These are phyloP conservation scores for Dendrocincla fuliginosa DNA, from an alignment of 2,797 vertebrate species.

Conservation along the genomic window DNA sequence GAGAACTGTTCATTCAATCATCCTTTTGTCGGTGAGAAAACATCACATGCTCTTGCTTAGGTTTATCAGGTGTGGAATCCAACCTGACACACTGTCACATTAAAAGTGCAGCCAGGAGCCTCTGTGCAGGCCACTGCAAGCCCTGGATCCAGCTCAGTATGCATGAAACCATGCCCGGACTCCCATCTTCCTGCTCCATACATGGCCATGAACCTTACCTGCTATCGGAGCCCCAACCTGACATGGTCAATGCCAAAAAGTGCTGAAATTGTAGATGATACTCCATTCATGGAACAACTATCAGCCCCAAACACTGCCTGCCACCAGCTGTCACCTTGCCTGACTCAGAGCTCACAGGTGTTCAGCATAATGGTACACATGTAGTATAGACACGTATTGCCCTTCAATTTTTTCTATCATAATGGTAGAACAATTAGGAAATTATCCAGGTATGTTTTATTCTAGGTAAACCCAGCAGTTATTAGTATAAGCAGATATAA, in stretches of 20 bases:
- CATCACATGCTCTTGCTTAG: background rate
- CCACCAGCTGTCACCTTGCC: background rate
- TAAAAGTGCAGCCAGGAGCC: rapidly evolving
- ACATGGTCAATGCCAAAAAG: background rate
- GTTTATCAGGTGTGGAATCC: background rate
- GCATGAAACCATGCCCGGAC: background rate
- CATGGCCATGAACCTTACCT: rapidly evolving
- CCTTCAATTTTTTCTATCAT: background rate
- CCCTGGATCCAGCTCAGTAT: background rate
- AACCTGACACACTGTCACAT: rapidly evolving
- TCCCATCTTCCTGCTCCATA: background rate
- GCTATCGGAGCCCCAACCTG: background rate
- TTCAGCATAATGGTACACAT: background rate
- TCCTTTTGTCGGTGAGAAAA: background rate
- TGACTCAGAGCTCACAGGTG: background rate
- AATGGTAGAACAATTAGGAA: background rate
- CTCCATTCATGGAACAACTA: background rate
- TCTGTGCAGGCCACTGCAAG: background rate
- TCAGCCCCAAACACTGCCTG: background rate
- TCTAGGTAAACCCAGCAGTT: background rate
- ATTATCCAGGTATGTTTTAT: background rate
- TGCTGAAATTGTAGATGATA: background rate
- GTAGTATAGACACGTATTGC: background rate
- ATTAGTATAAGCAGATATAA: background rate
- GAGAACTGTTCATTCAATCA: background rate